Evolutionary conservation across 2,113 vertebrate genomes (phyloP).

Genomic region (Campylomormyrus numenius): DNA sequence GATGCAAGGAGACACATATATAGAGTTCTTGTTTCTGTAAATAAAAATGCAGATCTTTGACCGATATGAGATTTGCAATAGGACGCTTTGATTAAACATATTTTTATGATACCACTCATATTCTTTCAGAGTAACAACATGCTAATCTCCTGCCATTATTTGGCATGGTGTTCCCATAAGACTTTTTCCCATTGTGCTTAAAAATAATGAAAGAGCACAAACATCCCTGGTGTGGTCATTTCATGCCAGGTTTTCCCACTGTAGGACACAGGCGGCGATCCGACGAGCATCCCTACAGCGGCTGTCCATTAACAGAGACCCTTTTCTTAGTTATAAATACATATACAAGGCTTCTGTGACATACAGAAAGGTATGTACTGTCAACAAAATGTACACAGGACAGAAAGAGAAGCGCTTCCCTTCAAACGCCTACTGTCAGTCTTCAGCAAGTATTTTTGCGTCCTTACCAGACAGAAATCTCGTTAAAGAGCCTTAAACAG

Average conservation of each 20-base stretch:
- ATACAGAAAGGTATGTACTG: background rate
- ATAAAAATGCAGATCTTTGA: background rate
- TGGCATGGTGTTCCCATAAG: background rate
- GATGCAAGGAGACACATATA: background rate
- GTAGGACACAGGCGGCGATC: background rate
- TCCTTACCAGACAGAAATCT: conserved; percentile 43
- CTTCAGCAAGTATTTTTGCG: conserved; percentile 46
- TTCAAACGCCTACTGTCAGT: conserved; percentile 31
- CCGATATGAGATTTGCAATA: background rate
- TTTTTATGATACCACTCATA: background rate
- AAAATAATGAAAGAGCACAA: background rate
- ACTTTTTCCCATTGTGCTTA: conserved; percentile 6
- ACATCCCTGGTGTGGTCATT: background rate
- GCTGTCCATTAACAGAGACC: background rate
- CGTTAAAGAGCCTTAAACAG: conserved; percentile 23
- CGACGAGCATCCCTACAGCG: background rate
- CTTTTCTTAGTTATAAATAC: background rate
- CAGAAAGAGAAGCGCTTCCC: conserved; percentile 25
- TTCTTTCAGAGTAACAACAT: background rate
- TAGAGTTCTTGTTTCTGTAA: background rate
- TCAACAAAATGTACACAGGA: conserved; percentile 17
- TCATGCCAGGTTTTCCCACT: background rate
- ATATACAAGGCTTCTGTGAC: background rate
- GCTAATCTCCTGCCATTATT: background rate
- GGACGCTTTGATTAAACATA: background rate